phyloP scores from a whole-genome alignment of 2,113 vertebrate species.

The Syngnathoides biaculeatus region DNA sequence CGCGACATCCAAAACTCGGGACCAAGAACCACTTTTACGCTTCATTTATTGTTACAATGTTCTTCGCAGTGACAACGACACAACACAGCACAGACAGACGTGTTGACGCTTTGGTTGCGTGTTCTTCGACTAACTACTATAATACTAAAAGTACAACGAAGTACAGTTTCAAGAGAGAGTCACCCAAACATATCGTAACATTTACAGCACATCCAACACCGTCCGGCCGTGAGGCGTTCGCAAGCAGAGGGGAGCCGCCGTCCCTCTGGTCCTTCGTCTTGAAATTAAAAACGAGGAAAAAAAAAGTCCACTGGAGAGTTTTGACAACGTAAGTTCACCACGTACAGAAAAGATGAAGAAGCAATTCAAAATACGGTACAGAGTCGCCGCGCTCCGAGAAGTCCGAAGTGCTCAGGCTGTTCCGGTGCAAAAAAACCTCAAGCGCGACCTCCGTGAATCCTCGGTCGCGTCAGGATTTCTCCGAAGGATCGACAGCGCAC shows the following conservation, averaged over 20 bases:
- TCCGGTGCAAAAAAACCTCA: slow-evolving; percentile 7
- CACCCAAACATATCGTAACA: slow-evolving; percentile 36
- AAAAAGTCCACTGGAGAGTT: slow-evolving; percentile 37
- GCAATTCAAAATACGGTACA: slow-evolving; percentile 50
- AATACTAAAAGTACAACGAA: slow-evolving; percentile 18
- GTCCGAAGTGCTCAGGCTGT: slow-evolving; percentile 32
- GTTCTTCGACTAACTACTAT: slow-evolving; percentile 35
- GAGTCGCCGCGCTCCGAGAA: slow-evolving; percentile 38
- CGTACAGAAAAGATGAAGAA: slow-evolving; percentile 38
- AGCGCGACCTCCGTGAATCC: slow-evolving; percentile 30
- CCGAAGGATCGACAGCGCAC: slow-evolving; percentile 6
- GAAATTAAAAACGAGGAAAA: slow-evolving; percentile 46
- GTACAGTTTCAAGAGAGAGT: slow-evolving; percentile 32
- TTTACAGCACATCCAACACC: slow-evolving; percentile 64
- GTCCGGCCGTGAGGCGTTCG: slow-evolving; percentile 50
- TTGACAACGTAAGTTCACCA: slow-evolving; percentile 43
- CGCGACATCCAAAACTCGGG: background rate
- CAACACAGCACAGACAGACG: slow-evolving; percentile 52
- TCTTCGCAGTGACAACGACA: slow-evolving; percentile 45
- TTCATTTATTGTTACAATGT: slow-evolving; percentile 55
- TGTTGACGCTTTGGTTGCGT: slow-evolving; percentile 52
- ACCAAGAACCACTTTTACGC: background rate
- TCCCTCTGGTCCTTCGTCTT: slow-evolving; percentile 67
- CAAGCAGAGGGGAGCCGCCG: slow-evolving; percentile 62
- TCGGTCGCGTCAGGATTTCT: slow-evolving; percentile 35